Percentiles rank a stretch among this genome's conserved stretches.
phyloP scores from a whole-genome alignment of 2,888 invertebrate genomes.

The Ochropleura leucogaster region DNA sequence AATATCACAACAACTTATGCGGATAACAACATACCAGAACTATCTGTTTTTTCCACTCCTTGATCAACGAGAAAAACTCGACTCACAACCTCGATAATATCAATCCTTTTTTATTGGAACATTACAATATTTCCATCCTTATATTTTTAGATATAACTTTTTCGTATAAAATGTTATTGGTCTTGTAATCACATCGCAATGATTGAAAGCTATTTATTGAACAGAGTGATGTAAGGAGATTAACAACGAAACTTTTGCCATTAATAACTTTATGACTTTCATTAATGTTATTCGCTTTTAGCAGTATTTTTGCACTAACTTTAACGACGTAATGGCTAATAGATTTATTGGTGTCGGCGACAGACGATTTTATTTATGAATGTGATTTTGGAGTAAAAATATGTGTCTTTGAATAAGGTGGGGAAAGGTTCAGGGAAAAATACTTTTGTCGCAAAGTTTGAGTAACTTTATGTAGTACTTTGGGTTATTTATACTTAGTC shows the following conservation, averaged over 20 bases:
- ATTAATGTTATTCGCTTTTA: slow-evolving; percentile 60
- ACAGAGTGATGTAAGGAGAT: slow-evolving; percentile 55
- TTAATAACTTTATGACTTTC: slow-evolving; percentile 61
- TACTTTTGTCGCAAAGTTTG: slow-evolving; percentile 47
- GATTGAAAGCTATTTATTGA: slow-evolving; percentile 59
- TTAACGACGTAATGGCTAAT: slow-evolving; percentile 54
- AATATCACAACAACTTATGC: slow-evolving; percentile 41
- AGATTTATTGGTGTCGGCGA: slow-evolving; percentile 62
- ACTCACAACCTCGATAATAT: slow-evolving; percentile 35
- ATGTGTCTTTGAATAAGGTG: slow-evolving; percentile 51
- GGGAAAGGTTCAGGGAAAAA: slow-evolving; percentile 40
- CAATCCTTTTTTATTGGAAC: slow-evolving; percentile 50
- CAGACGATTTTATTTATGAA: slow-evolving; percentile 52
- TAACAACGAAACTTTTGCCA: slow-evolving; percentile 60
- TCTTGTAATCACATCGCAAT: slow-evolving; percentile 50
- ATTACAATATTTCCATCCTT: slow-evolving; percentile 57
- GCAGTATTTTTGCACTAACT: slow-evolving; percentile 59
- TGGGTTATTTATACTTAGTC: background rate
- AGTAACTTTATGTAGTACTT: slow-evolving; percentile 14
- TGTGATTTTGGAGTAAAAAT: slow-evolving; percentile 52
- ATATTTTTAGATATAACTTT: slow-evolving; percentile 58
- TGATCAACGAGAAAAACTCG: slow-evolving; percentile 51
- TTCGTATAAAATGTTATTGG: slow-evolving; percentile 65
- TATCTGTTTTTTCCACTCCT: slow-evolving; percentile 41
- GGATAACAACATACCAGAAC: slow-evolving; percentile 19